These are phyloP conservation scores for Hyles euphorbiae DNA, from an alignment of 1,140 invertebrate species.

Conservation along the genomic window DNA sequence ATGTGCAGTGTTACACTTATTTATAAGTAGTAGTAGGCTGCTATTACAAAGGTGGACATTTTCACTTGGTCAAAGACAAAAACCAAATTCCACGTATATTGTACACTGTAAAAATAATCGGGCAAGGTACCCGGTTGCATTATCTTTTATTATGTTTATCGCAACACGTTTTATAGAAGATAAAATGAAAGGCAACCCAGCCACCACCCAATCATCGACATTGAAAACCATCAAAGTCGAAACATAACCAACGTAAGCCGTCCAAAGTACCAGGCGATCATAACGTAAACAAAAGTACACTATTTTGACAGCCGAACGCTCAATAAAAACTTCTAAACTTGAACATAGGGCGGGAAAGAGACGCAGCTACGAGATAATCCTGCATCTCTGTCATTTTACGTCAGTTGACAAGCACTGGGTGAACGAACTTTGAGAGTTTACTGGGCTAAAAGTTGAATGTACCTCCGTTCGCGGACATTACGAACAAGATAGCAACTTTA, in stretches of 20 bases:
- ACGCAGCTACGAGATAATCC: constrained; percentile 49
- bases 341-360: constrained; percentile 51
- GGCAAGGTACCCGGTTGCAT: too few species aligned
- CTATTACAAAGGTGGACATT: constrained; percentile 27
- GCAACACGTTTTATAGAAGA: background rate
- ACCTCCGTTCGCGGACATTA: constrained; percentile 74
- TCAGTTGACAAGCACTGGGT: constrained; percentile 75
- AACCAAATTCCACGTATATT: too few species aligned
- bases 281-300: constrained; percentile 53
- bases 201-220: constrained; percentile 25
- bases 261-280: constrained; percentile 67
- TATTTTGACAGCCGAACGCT: constrained; percentile 58
- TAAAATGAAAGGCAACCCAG: too few species aligned
- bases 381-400: constrained; percentile 49
- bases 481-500: constrained; percentile 75
- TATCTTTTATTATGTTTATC: background rate
- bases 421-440: constrained; percentile 74
- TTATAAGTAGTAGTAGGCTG: too few species aligned
- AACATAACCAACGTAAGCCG: constrained; percentile 65
- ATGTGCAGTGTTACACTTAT: too few species aligned
- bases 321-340: constrained; percentile 70
- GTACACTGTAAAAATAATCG: too few species aligned
- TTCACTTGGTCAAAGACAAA: constrained; percentile 13
- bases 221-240: constrained; percentile 13
- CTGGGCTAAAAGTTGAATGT: constrained; percentile 76